Base-by-base conservation (phyloP, 2,888 invertebrate species). In the Esperia sulphurella region DNA sequence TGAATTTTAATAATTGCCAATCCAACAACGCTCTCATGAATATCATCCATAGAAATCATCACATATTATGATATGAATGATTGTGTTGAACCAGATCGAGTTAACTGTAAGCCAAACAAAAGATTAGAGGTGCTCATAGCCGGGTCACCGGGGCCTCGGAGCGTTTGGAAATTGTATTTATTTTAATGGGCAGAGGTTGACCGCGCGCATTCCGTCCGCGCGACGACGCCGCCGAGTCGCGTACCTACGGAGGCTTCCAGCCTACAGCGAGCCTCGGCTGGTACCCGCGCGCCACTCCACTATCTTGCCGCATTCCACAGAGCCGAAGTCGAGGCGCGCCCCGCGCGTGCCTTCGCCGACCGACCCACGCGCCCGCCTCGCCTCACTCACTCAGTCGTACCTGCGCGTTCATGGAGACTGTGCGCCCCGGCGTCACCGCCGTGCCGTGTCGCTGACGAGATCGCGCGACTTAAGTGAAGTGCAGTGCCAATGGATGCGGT, bases 361-460 rank as follows among this genome's bases (percentile, higher is more conserved):
- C 92, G 93, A 92, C 94, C 92, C 93, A 93, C 92, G 94, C 94
- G 93, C 93, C 92, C 92, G 91, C 92, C 91, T 80, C 83, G 81
- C 55, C 54, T 50, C 51, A 50, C 74, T 45, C 54, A 58, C 46
- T 59, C 64, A 85, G 84, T 86, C 79, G 82, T 65, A 72, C 72
- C 69, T 72, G 78, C 72, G 83, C 86, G 80, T 75, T 75, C 79
- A 69, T 57, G 60, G 68, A 64, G 67, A 68, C 56, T 61, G 80
- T 71, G 78, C 79, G 80, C 69, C 55, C 68, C 64, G 71, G 61
- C 68, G 65, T 56, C 61, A 69, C 58, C 66, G 62, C 62, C 64
- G 64, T 64, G 55, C 59, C 59, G 59, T 63, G 64, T 57, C 62
- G 55, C 58, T 64, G 58, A 66, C 65, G 68, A 76, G 67, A 79